These are phyloP conservation scores for Bugulina stolonifera DNA, from an alignment of 2,888 invertebrate species.

Conservation along the genomic window DNA sequence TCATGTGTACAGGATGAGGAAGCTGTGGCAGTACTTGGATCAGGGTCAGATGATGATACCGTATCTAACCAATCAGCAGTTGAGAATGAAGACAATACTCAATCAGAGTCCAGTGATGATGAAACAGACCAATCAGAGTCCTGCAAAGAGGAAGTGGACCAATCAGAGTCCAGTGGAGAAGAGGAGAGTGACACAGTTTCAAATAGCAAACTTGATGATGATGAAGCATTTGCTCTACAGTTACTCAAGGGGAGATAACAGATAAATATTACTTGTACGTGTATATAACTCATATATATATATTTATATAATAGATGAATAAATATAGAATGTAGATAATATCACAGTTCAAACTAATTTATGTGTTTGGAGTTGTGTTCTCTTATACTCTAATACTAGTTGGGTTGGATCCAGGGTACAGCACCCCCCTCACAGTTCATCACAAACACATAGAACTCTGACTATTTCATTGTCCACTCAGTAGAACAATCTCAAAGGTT, in stretches of 20 bases:
- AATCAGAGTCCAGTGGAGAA: background rate
- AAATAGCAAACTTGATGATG: background rate
- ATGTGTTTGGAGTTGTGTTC: background rate
- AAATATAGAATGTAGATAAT: too few species aligned
- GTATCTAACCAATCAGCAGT: conserved; percentile 12
- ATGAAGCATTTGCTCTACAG: conserved; percentile 18
- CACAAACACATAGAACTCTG: too few species aligned
- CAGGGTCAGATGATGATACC: background rate
- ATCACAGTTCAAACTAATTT: too few species aligned
- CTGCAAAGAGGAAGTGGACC: background rate
- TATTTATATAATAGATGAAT: too few species aligned
- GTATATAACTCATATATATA: too few species aligned
- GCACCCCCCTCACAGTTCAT: too few species aligned
- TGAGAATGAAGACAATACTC: background rate
- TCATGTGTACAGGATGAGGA: background rate
- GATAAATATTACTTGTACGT: too few species aligned
- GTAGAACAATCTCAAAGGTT: background rate
- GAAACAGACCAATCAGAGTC: background rate
- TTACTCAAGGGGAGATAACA: too few species aligned
- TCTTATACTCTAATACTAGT: too few species aligned
- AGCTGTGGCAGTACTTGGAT: background rate
- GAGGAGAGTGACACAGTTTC: background rate
- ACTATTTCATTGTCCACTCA: too few species aligned
- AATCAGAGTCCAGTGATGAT: background rate
- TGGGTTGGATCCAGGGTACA: too few species aligned